Conservation (phyloP, 2,797 vertebrate genomes). For the Coregonus suidteri region DNA sequence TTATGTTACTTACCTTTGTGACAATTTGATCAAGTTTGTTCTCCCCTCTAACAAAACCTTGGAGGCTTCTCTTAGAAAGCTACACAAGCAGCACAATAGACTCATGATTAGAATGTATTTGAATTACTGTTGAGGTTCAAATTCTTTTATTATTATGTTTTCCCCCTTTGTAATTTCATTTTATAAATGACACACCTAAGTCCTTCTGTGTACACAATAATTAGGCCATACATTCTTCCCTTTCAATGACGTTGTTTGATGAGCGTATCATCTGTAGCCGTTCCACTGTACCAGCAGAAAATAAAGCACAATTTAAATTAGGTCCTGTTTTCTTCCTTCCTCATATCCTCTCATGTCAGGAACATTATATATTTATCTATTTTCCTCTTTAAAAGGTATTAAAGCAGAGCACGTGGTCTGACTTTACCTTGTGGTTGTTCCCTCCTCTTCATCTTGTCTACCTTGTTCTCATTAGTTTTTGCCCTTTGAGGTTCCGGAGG, state of each 20-base stretch:
- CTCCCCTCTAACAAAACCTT: constrained; percentile 36
- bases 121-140: constrained; percentile 59
- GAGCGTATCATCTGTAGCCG: constrained; percentile 69
- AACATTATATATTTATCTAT: constrained; percentile 24
- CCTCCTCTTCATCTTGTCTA: constrained; percentile 26
- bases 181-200: constrained; percentile 56
- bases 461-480: constrained; percentile 48
- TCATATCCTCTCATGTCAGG: constrained; percentile 59
- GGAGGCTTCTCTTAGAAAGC: constrained; percentile 50
- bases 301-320: constrained; percentile 70
- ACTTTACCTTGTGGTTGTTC: constrained; percentile 18
- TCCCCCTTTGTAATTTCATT: constrained; percentile 63
- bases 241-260: constrained; percentile 62
- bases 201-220: constrained; percentile 73
- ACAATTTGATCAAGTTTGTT: constrained; percentile 65
- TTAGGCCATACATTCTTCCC: constrained; percentile 28
- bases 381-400: constrained; percentile 55
- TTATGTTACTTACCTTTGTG: constrained; percentile 54
- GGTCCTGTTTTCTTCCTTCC: constrained; percentile 57
- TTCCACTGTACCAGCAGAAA: constrained; percentile 61
- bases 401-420: constrained; percentile 39
- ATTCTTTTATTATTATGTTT: constrained; percentile 69
- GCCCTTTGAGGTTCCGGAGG: constrained; percentile 36
- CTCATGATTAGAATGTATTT: constrained; percentile 72
- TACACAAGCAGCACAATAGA: constrained; percentile 38